These are phyloP conservation scores for Melozone crissalis DNA, from an alignment of 2,113 vertebrate species.

Conservation along the genomic window DNA sequence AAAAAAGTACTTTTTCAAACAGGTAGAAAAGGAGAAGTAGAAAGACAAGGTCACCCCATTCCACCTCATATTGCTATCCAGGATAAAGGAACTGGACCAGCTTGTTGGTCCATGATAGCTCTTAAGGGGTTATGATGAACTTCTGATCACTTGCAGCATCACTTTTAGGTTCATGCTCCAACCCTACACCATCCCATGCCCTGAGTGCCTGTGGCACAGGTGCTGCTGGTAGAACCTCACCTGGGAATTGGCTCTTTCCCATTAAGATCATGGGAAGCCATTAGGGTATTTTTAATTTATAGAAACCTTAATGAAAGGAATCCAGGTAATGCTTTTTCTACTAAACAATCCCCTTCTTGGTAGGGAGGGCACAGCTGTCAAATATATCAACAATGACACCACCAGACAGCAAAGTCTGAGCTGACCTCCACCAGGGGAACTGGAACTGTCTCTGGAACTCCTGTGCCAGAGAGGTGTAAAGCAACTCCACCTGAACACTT, in stretches of 20 bases:
- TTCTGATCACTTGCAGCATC: not conserved
- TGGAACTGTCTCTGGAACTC: not conserved
- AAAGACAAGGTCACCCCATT: not conserved
- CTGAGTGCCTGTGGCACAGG: not conserved
- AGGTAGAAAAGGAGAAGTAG: not conserved
- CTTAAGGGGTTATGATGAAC: not conserved
- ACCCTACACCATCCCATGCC: not conserved
- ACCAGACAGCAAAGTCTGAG: not conserved
- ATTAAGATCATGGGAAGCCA: not conserved
- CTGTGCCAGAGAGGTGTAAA: not conserved
- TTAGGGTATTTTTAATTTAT: accelerated
- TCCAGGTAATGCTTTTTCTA: not conserved
- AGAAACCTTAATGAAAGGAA: not conserved
- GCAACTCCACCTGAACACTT: not conserved
- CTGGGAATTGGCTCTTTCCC: not conserved
- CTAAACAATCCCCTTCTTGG: not conserved
- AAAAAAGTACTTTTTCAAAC: not conserved
- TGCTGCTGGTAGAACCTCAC: not conserved
- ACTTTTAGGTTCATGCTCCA: not conserved
- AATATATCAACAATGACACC: not conserved
- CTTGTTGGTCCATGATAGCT: not conserved
- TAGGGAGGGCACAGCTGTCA: not conserved
- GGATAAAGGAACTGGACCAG: not conserved
- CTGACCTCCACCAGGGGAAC: not conserved
- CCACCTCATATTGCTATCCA: not conserved